Evolutionary conservation across 1,140 invertebrate species (phyloP), one percentile per base, ranked within the genome.

Genomic region (Rhyzopertha dominica): DNA sequence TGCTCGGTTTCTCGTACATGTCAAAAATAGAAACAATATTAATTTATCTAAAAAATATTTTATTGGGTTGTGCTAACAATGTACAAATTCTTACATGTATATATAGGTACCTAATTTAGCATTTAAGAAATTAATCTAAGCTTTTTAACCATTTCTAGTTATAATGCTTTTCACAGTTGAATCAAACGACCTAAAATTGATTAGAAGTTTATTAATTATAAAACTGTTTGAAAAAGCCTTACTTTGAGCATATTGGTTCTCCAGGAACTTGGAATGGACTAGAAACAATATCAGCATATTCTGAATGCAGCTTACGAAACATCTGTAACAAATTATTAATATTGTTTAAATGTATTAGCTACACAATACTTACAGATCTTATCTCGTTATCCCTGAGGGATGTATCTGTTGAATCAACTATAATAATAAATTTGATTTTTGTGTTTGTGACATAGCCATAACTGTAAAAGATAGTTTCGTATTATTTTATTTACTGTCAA

Each of bases 361-460:
- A 29, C 9, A 23, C 5, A 18, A 22, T 22, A 70, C 73, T 74
- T 77, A 95, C 90, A 56, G 84, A 86, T 71, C 91, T 75, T 2
- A 97, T 90, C 74, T 98, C 95, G 72, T 94, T 95, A 65, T 98
- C 94, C 54, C 93, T 69, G 18, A 95, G 72, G 5, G 84, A 81
- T 35, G 84, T 81, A 62, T 92, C 95, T 14, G 85, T 82, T 1
- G 90, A 87, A 62, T 95, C 91, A n/a, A 95, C 82, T 17, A 97
- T 85, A 49, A 97, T 82, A 12, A 98, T 84, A 67, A 97, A 87
- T 68, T 97, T 98, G 10, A 96, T 86, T 72, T 90, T 88, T 0
- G 93, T 96, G 66, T 96, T 97, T n/a, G 93, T 96, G 12, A 95
- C 90, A 76, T 95, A 98, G 5, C 94, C 95, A 77, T 93, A 98